Evolutionary conservation across 2,888 invertebrate species (phyloP).

Genomic region (Chymomyza caudatula): DNA sequence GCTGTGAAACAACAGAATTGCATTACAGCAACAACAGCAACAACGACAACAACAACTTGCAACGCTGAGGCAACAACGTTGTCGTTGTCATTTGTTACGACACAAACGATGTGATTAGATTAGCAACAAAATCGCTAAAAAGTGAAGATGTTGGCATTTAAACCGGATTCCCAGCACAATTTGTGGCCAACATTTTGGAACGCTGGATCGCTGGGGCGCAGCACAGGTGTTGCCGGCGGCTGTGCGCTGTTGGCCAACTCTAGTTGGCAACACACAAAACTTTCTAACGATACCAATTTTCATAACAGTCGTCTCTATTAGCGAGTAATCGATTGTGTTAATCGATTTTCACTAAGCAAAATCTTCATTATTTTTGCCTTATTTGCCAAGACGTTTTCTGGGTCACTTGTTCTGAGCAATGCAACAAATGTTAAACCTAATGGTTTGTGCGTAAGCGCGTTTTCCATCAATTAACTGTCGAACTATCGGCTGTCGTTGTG

Average conservation of each 20-base stretch:
- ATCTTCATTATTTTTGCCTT: background rate
- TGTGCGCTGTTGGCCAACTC: background rate
- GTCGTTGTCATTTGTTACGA: constrained; percentile 45
- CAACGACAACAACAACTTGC: constrained; percentile 17
- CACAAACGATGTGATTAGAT: constrained; percentile 46
- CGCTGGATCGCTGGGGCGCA: constrained; percentile 9
- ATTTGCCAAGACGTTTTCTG: constrained; percentile 42
- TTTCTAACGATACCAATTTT: constrained; percentile 38
- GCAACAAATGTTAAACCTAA: background rate
- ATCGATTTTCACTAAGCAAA: constrained; percentile 37
- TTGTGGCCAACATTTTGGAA: constrained; percentile 8
- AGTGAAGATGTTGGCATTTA: constrained; percentile 29
- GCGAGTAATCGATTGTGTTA: constrained; percentile 26
- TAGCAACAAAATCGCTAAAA: constrained; percentile 30
- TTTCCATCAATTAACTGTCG: constrained; percentile 57
- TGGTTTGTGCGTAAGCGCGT: constrained; percentile 58
- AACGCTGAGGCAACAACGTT: constrained; percentile 13
- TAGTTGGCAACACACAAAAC: too few relatives aligned
- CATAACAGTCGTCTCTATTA: constrained; percentile 42
- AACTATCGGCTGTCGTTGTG: constrained; percentile 4
- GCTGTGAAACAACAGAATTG: constrained; percentile 43
- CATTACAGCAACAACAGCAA: constrained; percentile 36
- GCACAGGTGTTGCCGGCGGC: background rate
- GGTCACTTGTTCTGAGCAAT: constrained; percentile 40
- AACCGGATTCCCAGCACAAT: constrained; percentile 31